These are phyloP conservation scores for Linepithema humile DNA, from an alignment of 1,140 invertebrate genomes.

Conservation along the genomic window DNA sequence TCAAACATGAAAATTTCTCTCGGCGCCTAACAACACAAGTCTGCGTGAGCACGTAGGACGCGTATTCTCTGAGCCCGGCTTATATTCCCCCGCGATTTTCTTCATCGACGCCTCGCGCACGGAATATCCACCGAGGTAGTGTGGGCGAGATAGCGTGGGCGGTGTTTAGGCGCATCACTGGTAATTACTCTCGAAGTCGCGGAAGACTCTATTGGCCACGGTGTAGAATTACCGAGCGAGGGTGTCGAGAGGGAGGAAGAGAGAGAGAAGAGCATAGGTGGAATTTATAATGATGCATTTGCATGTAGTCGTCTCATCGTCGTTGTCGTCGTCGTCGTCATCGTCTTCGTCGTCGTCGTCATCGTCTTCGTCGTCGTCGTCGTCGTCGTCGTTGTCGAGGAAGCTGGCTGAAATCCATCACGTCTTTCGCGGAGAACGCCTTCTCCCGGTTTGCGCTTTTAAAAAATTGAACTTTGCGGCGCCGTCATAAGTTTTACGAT, in stretches of 20 bases:
- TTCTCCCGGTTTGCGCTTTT: slow-evolving; percentile 53
- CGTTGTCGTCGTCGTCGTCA: neutral
- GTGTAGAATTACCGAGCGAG: slow-evolving; percentile 72
- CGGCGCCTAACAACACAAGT: neutral
- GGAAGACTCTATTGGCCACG: slow-evolving; percentile 71
- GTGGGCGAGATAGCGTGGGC: slow-evolving; percentile 74
- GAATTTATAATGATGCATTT: slow-evolving; percentile 72
- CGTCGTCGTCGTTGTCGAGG: slow-evolving; percentile 9
- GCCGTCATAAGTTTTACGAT: slow-evolving; percentile 54
- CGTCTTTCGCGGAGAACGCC: slow-evolving; percentile 52
- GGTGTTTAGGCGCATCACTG: slow-evolving; percentile 75
- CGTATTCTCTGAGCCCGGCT: slow-evolving; percentile 3
- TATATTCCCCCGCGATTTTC: slow-evolving; percentile 25
- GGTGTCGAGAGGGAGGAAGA: slow-evolving; percentile 26
- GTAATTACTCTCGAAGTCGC: slow-evolving; percentile 75
- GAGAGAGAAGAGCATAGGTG: slow-evolving; percentile 52
- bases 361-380: no score
- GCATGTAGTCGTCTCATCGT: slow-evolving; percentile 39
- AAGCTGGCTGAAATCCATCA: slow-evolving; percentile 56
- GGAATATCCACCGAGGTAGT: slow-evolving; percentile 20
- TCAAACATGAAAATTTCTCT: neutral
- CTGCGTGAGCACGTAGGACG: slow-evolving; percentile 24
- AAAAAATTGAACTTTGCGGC: slow-evolving; percentile 51
- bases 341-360: no score
- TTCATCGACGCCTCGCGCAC: slow-evolving; percentile 31